Evolutionary conservation across 2,797 vertebrate genomes (phyloP), one percentile per base, ranked within the genome.

Genomic region (Arremon brunneinucha): DNA sequence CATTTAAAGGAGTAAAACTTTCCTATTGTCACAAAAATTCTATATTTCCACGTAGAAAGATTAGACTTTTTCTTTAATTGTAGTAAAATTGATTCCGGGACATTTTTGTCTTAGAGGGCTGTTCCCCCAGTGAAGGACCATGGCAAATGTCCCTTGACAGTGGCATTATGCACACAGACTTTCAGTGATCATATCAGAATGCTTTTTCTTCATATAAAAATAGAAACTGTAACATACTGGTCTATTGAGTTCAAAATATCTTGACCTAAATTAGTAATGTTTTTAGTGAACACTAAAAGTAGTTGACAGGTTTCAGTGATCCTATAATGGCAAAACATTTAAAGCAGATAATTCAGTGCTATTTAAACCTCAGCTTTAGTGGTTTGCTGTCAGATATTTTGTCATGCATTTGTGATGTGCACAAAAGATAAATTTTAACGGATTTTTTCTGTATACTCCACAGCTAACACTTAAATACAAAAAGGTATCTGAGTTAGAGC

Each of bases 351-450:
- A 96, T 96, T 96, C 83, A 80, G 44, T 96, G 79, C 87, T 83
- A 91, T 96, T 96, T 96, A 93, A 94, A 94, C 44, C 88, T 92
- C 72, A 83, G 22, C 41, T 90, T 91, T 92, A 94, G 85, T 90
- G 59, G 26, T 67, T 95, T 85, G 27, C 95, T 95, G 91, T 93
- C 95, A 96, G 77, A 85, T 92, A 87, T 39, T 90, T 53, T 95
- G 70, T 90, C 60, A 83, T 86, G 65, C 50, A 57, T 24, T 93
- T 86, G 34, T 93, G 92, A 94, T 14, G 16, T 32, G 41, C 85
- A 87, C 26, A 81, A 93, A 91, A 83, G 65, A 92, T 79, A 87
- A 78, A 55, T 37, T 41, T 78, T 44, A 47, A 37, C 0, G 0
- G 11, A 24, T 28, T 56, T 83, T 79, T 65, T 44, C 69, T 81